Percentiles rank a stretch among this genome's conserved stretches.
These are phyloP conservation scores for Amblyteles armatorius DNA, from an alignment of 2,888 invertebrate species.

Conservation along the genomic window DNA sequence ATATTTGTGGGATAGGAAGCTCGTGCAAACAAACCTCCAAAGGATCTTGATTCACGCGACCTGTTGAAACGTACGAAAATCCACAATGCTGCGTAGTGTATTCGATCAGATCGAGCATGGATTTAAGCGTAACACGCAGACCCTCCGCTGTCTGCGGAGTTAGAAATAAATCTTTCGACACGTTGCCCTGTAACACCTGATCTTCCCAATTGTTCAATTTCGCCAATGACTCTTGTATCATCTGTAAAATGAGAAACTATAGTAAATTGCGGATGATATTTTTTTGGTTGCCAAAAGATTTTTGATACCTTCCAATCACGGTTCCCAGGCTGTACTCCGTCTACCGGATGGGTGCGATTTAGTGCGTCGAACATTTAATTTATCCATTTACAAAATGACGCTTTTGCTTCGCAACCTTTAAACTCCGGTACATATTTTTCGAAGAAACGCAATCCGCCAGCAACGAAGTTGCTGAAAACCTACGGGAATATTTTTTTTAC, in stretches of 20 bases:
- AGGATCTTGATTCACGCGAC: conserved; percentile 62
- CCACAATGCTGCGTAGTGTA: conserved; percentile 6
- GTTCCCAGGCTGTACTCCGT: conserved; percentile 47
- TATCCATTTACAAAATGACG: conserved; percentile 64
- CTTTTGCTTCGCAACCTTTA: conserved; percentile 49
- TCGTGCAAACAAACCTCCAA: conserved; percentile 51
- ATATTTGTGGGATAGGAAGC: background rate
- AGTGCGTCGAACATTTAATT: conserved; percentile 62
- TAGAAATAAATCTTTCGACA: conserved; percentile 56
- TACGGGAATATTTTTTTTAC: background rate
- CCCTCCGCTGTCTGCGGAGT: conserved; percentile 60
- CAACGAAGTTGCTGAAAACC: conserved; percentile 62
- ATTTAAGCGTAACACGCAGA: conserved; percentile 27
- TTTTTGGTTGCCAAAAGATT: too few relatives aligned
- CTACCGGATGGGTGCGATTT: conserved; percentile 40
- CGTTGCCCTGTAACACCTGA: conserved; percentile 39
- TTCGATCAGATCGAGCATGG: conserved; percentile 8
- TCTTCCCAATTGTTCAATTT: conserved; percentile 65
- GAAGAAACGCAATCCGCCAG: conserved; percentile 52
- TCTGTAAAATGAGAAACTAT: conserved; percentile 43
- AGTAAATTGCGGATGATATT: background rate
- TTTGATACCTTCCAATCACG: conserved; percentile 39
- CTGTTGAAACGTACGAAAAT: conserved; percentile 48
- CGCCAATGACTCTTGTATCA: conserved; percentile 48
- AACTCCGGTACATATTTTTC: conserved; percentile 47